Evolutionary conservation across 2,113 vertebrate genomes (phyloP).

Genomic region (Regulus satrapa): DNA sequence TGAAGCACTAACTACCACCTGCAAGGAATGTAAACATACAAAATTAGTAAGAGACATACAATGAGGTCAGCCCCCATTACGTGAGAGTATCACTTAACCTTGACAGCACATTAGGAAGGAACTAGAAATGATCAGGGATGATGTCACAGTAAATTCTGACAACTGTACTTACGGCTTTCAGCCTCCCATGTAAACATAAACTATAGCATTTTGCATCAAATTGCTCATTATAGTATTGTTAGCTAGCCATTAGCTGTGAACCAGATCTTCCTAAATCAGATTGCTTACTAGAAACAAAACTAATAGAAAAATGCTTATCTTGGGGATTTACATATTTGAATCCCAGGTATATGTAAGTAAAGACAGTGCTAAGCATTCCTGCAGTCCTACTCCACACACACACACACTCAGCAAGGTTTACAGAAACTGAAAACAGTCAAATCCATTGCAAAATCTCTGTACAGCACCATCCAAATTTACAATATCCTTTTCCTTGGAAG

Average conservation of each 20-base stretch:
- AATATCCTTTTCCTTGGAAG: neutral
- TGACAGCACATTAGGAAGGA: neutral
- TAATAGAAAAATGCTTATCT: neutral
- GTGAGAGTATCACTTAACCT: neutral
- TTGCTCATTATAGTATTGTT: neutral
- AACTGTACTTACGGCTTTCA: neutral
- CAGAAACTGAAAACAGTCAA: neutral
- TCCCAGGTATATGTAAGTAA: neutral
- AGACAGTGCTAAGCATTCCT: neutral
- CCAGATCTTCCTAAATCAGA: neutral
- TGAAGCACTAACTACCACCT: neutral
- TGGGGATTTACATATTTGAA: neutral
- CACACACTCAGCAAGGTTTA: neutral
- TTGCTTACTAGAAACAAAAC: neutral
- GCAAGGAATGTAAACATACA: neutral
- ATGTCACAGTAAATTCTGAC: neutral
- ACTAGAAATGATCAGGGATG: neutral
- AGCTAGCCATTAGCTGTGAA: neutral
- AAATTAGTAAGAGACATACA: neutral
- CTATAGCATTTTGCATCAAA: neutral
- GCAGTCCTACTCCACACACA: neutral
- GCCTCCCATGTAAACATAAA: neutral
- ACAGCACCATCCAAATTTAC: neutral
- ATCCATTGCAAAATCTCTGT: neutral
- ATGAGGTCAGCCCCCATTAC: neutral